phyloP scores from a whole-genome alignment of 2,797 vertebrate genomes.

The Lateolabrax maculatus region DNA sequence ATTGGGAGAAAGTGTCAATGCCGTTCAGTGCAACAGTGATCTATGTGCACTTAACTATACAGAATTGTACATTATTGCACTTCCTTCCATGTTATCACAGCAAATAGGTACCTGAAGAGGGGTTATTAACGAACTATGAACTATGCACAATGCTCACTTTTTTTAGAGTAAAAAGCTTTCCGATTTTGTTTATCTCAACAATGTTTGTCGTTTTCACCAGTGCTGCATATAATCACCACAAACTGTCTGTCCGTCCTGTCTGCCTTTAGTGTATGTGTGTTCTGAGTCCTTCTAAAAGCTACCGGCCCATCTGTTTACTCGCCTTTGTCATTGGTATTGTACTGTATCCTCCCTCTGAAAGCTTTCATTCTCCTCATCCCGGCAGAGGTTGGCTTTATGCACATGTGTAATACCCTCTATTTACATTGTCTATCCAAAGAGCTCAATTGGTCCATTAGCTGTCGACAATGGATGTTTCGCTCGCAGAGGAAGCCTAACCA shows the following conservation, averaged over 20 bases:
- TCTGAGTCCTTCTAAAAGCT: slow-evolving; percentile 76
- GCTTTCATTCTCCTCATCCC: slow-evolving; percentile 65
- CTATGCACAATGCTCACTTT: slow-evolving; percentile 91
- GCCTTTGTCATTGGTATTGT: slow-evolving; percentile 74
- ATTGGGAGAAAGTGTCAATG: slow-evolving; percentile 83
- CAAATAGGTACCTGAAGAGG: slow-evolving; percentile 81
- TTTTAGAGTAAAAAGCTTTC: slow-evolving; percentile 86
- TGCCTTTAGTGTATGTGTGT: slow-evolving; percentile 80
- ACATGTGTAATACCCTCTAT: slow-evolving; percentile 70
- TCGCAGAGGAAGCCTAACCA: slow-evolving; percentile 48
- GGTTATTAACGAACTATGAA: slow-evolving; percentile 84
- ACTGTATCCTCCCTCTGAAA: slow-evolving; percentile 71
- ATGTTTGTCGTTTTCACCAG: slow-evolving; percentile 83
- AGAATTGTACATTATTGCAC: slow-evolving; percentile 87
- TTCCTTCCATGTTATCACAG: slow-evolving; percentile 87
- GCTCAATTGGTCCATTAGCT: slow-evolving; percentile 66
- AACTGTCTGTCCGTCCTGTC: slow-evolving; percentile 75
- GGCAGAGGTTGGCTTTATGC: slow-evolving; percentile 78
- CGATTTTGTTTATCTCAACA: slow-evolving; percentile 73
- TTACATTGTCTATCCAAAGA: slow-evolving; percentile 76
- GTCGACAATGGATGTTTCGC: slow-evolving; percentile 57
- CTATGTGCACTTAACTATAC: slow-evolving; percentile 84
- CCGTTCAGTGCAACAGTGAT: slow-evolving; percentile 88
- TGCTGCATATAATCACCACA: slow-evolving; percentile 82
- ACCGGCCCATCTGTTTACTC: slow-evolving; percentile 66